Conservation (phyloP, 2,113 vertebrate species). For the Marcusenius ussheri region DNA sequence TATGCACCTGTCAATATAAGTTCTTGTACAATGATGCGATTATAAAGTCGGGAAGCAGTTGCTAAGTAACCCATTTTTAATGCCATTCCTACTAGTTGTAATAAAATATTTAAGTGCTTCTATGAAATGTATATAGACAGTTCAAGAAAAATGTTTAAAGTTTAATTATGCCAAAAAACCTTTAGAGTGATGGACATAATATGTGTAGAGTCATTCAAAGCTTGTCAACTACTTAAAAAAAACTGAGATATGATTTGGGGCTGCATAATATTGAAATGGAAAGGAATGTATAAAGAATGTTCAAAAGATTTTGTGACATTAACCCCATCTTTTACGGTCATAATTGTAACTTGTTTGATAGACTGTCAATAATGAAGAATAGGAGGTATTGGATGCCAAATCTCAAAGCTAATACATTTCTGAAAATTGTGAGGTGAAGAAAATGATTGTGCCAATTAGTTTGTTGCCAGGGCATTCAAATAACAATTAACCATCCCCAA, state of each 20-base stretch:
- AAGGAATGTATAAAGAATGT: background rate
- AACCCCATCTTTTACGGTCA: background rate
- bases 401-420: background rate
- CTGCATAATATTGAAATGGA: background rate
- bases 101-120: constrained; percentile 59
- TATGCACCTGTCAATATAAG: constrained; percentile 21
- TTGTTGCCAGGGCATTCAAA: background rate
- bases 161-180: background rate
- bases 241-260: background rate
- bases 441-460: background rate
- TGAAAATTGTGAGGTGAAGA: background rate
- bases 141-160: background rate
- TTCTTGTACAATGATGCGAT: constrained; percentile 43
- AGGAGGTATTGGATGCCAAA: background rate
- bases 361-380: background rate
- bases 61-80: constrained; percentile 61
- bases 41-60: constrained; percentile 56
- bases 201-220: background rate
- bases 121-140: constrained; percentile 41
- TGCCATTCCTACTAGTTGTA: constrained; percentile 52
- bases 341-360: background rate
- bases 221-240: background rate
- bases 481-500: background rate
- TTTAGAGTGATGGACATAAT: background rate
- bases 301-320: background rate